Base-by-base conservation (phyloP, 2,797 vertebrate genomes). In the Synanceia verrucosa region DNA sequence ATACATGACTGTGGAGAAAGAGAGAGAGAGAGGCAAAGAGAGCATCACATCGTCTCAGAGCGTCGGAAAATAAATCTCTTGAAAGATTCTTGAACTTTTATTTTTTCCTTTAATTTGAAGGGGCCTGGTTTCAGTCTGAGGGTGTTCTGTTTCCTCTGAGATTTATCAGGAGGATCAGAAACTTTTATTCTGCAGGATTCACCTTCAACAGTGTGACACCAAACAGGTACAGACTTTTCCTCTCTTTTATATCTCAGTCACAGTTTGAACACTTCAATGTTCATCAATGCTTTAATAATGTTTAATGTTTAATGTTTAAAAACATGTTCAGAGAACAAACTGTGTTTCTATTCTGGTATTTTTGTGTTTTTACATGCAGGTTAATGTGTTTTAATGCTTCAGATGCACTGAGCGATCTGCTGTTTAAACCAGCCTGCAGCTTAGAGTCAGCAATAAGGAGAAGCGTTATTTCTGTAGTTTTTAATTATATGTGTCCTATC, bases 161-260 rank as follows among this genome's bases (percentile, higher is more conserved):
- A 68, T 21, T 7, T 23, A 21, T 13, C 6, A 39, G 9, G 0
- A 34, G 14, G 12, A 0, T n/a, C n/a, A 5, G 5, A 39, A 72
- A 76, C 65, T 73, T 64, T 73, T n/a, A 5, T 21, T 53, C 11
- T 50, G 24, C 47, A 56, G 24, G 70, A 28, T 77, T 78, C 23
- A 8, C 5, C 2, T 6, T n/a, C 26, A 0, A 1, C 26, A 1
- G 44, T 21, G 13, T 19, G 24, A 9, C 57, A 21, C 28, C 70
- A 48, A 9, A 33, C 73, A 83, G 82, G 85, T 85, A 79, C 48
- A 28, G 6, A 29, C 2, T 43, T 0, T 18, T 29, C 28, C 28
- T 29, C 28, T 29, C 18, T 3, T 1, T 18, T 39, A 39, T 39
- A 16, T 4, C 9, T 34, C 9, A 4, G 13, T 48, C 19, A 0